Evolutionary conservation across 2,888 invertebrate species (phyloP), one percentile per base, ranked within the genome.

Genomic region (Boloria selene): DNA sequence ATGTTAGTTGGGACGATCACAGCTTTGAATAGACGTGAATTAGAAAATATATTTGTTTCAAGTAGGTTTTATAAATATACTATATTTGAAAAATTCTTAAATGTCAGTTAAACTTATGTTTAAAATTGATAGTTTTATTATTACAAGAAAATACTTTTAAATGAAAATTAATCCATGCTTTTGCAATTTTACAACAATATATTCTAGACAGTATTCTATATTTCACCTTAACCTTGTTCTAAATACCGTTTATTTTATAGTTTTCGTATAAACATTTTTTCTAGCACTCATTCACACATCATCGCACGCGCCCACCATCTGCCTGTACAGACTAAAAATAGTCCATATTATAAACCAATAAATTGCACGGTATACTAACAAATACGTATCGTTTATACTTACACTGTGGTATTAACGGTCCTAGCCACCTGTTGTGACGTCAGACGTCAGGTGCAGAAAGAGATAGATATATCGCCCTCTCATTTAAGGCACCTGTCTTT

Each of bases 291-390:
- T 78, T 79, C 70, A 78, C 81, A 77, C 76, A 69, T 74, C 73
- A 78, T 65, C 79, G 84, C 83, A 80, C 83, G 78, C 84, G 82
- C 77, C 73, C 45, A n/a, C 69, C 84, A 82, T 75, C 81, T 84
- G 84, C 75, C 66, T 44, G 44, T 65, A 62, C 56, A 71, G 64
- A 50, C 26, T 22, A 68, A 65, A 66, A 69, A 64, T 53, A 52
- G 49, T 4, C 50, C 22, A 47, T 45, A 60, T 45, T 58, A 42
- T 26, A 38, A 14, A 38, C 31, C 4, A n/a, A 2, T 26, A 60
- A 59, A 61, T 50, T 42, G 0, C 4, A 26, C 70, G 70, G 74
- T 73, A 69, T 50, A 65, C 14, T 26, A 49, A 68, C 31, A 61
- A 56, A 18, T 47, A 7, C 4, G 13, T 10, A n/a, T 7, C 4